Evolutionary conservation across 2,888 invertebrate genomes (phyloP), one percentile per base, ranked within the genome.

Genomic region (Drosophila basisetae): DNA sequence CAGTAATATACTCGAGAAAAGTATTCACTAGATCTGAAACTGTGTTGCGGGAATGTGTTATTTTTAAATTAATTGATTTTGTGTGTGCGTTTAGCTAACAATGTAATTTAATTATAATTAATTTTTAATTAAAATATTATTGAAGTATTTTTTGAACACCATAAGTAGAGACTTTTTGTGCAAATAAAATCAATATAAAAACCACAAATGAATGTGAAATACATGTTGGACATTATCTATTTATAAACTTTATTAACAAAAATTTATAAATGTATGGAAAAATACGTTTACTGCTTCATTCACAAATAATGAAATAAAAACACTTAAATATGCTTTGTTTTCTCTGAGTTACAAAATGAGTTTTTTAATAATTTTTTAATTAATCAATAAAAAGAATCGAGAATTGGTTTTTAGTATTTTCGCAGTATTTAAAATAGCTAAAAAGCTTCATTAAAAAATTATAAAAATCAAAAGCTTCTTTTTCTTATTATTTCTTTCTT

Each of bases 11-110:
- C 54, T 62, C 28, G 39, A 56, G 13, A 13, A 54, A 72, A 55
- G 58, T 62, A 64, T 54, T 78, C 64, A 69, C 81, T 68, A 85
- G 70, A 52, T 58, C 65, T 68, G 3, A 50, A 72, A 60, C 37
- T 55, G 64, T 65, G 59, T 62, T 55, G 22, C 55, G 66, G 25
- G 22, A 52, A 37, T 53, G 39, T 49, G 35, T 9, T 22, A 37
- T 30, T 39, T 11, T 59, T 9, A 31, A 69, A 52, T 28, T 39
- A 10, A 67, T 59, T 68, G 41, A 54, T 58, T 70, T 61, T 59
- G 35, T 50, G 39, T 41, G 58, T 74, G 75, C 70, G 70, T 62
- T 78, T 55, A 56, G 39, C 50, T 58, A 33, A 55, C 47, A 67
- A 64, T 50, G 54, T 18, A 25, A 47, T 56, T 35, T 37, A 50